Conservation (phyloP, 2,888 invertebrate species). For the Ectemnius cavifrons region DNA sequence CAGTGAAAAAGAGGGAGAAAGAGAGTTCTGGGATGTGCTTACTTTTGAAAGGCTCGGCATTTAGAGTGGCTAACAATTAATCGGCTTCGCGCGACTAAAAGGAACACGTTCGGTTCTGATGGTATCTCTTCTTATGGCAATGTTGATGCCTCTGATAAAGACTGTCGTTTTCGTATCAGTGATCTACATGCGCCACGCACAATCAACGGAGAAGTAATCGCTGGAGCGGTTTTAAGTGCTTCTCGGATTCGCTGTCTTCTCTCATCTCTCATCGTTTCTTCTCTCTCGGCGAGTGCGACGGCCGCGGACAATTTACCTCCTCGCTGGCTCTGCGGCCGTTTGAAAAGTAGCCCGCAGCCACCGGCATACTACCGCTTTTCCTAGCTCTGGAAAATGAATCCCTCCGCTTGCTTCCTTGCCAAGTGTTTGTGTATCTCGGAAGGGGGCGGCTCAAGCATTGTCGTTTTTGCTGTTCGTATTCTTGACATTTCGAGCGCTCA, state of each 20-base stretch:
- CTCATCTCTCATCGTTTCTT: too few relatives aligned
- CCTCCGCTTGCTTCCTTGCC: not conserved
- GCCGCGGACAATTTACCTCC: not conserved
- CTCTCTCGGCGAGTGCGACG: too few relatives aligned
- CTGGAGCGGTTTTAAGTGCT: not conserved
- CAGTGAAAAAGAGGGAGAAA: not conserved
- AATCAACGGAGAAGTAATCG: not conserved
- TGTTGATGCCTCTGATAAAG: not conserved
- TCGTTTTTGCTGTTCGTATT: not conserved
- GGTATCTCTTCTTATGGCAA: not conserved
- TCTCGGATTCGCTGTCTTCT: too few relatives aligned
- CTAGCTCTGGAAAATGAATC: not conserved
- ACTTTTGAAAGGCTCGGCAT: constrained; percentile 23
- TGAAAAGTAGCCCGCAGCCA: constrained; percentile 4
- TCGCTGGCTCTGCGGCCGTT: not conserved
- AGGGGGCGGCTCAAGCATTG: not conserved
- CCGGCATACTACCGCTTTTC: not conserved
- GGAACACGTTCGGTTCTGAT: not conserved
- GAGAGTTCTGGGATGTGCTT: not conserved
- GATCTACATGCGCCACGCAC: not conserved
- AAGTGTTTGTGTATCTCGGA: not conserved
- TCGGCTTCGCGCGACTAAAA: constrained; percentile 16
- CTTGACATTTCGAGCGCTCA: not conserved
- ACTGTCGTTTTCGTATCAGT: not conserved
- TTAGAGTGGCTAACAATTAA: constrained; percentile 25